Percentiles rank a stretch among this genome's conserved stretches.
These are phyloP conservation scores for Alces alces DNA, from an alignment of 2,113 vertebrate genomes.

Conservation along the genomic window DNA sequence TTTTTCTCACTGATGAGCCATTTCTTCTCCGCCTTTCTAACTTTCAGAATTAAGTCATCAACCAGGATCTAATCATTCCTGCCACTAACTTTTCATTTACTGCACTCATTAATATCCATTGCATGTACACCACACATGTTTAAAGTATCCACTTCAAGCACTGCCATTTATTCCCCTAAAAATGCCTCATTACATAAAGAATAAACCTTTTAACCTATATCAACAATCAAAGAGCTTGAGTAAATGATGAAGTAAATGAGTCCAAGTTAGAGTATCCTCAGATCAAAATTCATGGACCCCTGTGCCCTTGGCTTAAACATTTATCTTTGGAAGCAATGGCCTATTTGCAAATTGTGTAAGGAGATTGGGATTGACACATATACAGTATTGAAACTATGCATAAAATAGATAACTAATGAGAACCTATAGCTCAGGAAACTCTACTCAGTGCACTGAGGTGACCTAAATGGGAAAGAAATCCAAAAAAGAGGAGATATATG, in stretches of 20 bases:
- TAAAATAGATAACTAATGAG: background rate
- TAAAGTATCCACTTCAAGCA: conserved; percentile 14
- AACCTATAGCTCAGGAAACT: background rate
- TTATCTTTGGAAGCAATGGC: conserved; percentile 16
- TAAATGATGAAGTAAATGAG: conserved; percentile 58
- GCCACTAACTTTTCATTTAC: conserved; percentile 42
- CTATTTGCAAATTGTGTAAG: conserved; percentile 23
- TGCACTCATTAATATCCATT: conserved; percentile 27
- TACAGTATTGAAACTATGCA: background rate
- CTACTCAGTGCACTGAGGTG: background rate
- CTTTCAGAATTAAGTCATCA: conserved; percentile 35
- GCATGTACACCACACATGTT: background rate
- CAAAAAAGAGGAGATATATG: background rate
- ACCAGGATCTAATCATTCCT: conserved; percentile 7
- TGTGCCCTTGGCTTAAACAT: conserved; percentile 23
- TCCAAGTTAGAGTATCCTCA: conserved; percentile 25
- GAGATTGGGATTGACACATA: background rate
- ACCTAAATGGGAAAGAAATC: background rate
- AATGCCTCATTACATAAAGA: conserved; percentile 57
- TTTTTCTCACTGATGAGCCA: conserved; percentile 47
- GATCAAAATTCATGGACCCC: conserved; percentile 16
- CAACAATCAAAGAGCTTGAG: conserved; percentile 48
- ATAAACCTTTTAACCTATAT: conserved; percentile 54
- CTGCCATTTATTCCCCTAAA: conserved; percentile 44
- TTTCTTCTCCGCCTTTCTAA: conserved; percentile 22